Evolutionary conservation across 2,797 vertebrate species (phyloP), one percentile per base, ranked within the genome.

Genomic region (Tamandua tetradactyla): DNA sequence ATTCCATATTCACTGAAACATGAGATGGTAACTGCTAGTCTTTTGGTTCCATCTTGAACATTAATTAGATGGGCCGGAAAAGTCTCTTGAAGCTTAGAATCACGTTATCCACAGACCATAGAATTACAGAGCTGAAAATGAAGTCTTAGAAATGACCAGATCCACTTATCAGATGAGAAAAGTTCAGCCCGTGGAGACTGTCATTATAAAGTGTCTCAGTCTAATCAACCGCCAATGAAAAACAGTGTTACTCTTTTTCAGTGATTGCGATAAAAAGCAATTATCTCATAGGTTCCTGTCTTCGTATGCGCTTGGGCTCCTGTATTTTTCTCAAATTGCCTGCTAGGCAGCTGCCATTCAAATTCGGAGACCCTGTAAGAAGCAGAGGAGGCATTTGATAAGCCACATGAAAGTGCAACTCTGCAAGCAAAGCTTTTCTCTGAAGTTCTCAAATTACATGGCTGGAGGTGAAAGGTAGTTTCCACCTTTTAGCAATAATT

Each of bases 351-450:
- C 20, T 83, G 12, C 95, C 79, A 18, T 89, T 90, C 64, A 88
- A 79, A 81, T 90, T 93, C 68, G 94, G 79, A 91, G 47, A 71
- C 25, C 61, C 69, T 9, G 3, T 76, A 74, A 91, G 30, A 93
- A 85, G 32, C 82, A 94, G 32, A 75, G 25, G 23, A 85, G 74
- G 20, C 37, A 78, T 76, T 75, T 95, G 32, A 68, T 18, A 61
- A 91, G 6, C 23, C 55, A 42, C 35, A 68, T 57, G 71, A 80
- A 86, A 64, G 79, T 87, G 47, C 20, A 96, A 83, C 12, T 88
- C 27, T 87, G 7, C 15, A n/a, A 47, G 25, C 22, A 91, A 80
- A 86, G 62, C 20, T 71, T 82, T 81, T 74, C 59, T 89, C 61
- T 42, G 40, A 80, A 69, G 40, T 75, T 85, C 75, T 52, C 47